Conservation (phyloP, 2,797 vertebrate genomes). For the Sebastes nivosus region DNA sequence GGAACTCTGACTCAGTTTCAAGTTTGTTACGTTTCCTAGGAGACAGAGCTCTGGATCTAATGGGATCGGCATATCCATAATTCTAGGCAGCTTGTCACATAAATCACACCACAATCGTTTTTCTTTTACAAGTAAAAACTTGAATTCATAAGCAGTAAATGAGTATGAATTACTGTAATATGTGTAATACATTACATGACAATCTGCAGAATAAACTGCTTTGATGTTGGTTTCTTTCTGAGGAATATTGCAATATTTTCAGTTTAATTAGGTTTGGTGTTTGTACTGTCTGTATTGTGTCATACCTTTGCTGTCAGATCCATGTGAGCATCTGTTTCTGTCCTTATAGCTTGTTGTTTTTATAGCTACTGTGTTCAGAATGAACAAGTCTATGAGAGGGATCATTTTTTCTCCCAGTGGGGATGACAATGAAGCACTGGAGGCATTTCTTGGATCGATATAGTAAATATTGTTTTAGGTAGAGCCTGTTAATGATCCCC, state of each 20-base stretch:
- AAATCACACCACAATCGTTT: background rate
- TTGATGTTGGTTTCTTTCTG: background rate
- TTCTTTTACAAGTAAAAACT: background rate
- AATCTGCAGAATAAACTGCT: background rate
- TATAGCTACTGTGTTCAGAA: background rate
- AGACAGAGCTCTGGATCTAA: background rate
- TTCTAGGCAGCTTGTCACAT: background rate
- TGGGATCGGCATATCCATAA: background rate
- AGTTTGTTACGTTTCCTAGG: background rate
- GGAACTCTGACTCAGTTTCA: background rate
- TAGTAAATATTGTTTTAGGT: background rate
- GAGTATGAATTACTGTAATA: background rate
- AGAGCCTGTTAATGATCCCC: background rate
- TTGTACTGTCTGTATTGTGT: background rate
- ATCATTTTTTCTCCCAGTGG: background rate
- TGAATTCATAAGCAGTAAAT: background rate
- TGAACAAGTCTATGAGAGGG: background rate
- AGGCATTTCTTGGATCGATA: background rate
- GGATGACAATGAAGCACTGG: background rate
- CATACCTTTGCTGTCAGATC: background rate
- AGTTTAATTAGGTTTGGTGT: background rate
- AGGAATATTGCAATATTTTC: background rate
- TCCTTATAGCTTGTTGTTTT: background rate
- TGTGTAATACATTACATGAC: background rate
- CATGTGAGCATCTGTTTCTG: background rate